Conservation (phyloP, 2,113 vertebrate species). For the Amphiprion percula region DNA sequence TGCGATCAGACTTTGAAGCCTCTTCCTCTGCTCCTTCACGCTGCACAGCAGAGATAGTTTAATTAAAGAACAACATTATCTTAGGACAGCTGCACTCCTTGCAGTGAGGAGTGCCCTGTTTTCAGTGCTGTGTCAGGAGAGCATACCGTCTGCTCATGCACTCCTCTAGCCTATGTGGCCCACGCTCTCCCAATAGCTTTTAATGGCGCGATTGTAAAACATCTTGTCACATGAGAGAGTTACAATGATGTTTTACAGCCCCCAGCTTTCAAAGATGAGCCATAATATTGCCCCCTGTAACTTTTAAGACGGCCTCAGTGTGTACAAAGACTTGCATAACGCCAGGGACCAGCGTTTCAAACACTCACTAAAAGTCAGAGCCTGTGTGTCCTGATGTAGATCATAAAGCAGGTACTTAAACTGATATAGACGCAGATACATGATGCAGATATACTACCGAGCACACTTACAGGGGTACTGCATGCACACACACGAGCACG, state of each 20-base stretch:
- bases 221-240: slow-evolving; percentile 74
- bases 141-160: slow-evolving; percentile 7
- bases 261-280: slow-evolving; percentile 70
- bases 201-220: slow-evolving; percentile 73
- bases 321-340: slow-evolving; percentile 74
- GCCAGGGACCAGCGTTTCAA: slow-evolving; percentile 58
- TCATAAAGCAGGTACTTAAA: slow-evolving; percentile 71
- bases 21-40: slow-evolving; percentile 32
- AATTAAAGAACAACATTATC: slow-evolving; percentile 88
- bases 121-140: slow-evolving; percentile 54
- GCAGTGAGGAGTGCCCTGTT: slow-evolving; percentile 50
- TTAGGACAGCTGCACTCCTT: slow-evolving; percentile 67
- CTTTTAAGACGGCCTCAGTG: slow-evolving; percentile 67
- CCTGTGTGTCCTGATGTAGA: slow-evolving; percentile 40
- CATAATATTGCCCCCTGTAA: slow-evolving; percentile 71
- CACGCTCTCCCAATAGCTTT: slow-evolving; percentile 48
- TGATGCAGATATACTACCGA: not conserved
- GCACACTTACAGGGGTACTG: not conserved
- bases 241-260: slow-evolving; percentile 75
- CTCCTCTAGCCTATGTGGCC: slow-evolving; percentile 30
- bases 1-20: slow-evolving; percentile 36
- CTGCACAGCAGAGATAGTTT: slow-evolving; percentile 69
- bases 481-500: not conserved
- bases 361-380: slow-evolving; percentile 57
- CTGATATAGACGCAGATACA: slow-evolving; percentile 6